Percentiles rank a stretch among this genome's conserved stretches.
These are phyloP conservation scores for Rhincodon typus DNA, from an alignment of 2,797 vertebrate species.

Conservation along the genomic window DNA sequence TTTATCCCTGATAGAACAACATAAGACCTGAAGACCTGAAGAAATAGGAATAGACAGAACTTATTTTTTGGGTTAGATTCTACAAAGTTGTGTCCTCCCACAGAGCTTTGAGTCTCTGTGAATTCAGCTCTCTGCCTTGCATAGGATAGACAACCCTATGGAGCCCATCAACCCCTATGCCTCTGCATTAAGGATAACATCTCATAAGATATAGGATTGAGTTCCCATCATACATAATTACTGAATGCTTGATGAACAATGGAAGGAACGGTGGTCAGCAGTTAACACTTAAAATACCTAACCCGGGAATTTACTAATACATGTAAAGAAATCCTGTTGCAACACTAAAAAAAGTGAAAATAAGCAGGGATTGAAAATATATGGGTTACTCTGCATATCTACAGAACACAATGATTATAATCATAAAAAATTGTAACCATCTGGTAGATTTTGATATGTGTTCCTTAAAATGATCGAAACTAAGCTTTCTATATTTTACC, in stretches of 20 bases:
- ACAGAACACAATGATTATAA: not conserved
- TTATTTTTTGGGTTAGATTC: not conserved
- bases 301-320: too few species aligned
- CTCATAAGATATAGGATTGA: not conserved
- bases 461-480: slow-evolving; percentile 34
- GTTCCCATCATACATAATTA: not conserved
- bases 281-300: not conserved
- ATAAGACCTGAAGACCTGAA: too few species aligned
- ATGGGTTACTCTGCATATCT: not conserved
- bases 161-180: not conserved
- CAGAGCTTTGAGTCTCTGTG: not conserved
- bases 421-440: slow-evolving; percentile 1
- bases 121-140: not conserved
- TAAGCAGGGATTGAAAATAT: not conserved
- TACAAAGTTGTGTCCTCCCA: not conserved
- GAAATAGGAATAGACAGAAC: not conserved
- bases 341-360: not conserved
- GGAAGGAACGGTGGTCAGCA: not conserved
- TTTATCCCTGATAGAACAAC: too few species aligned
- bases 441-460: not conserved
- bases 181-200: not conserved
- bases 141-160: not conserved
- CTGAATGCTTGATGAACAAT: not conserved
- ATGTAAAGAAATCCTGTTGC: too few species aligned
- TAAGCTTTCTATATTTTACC: not conserved